These are phyloP conservation scores for Spea bombifrons DNA, from an alignment of 2,113 vertebrate species.

Conservation along the genomic window DNA sequence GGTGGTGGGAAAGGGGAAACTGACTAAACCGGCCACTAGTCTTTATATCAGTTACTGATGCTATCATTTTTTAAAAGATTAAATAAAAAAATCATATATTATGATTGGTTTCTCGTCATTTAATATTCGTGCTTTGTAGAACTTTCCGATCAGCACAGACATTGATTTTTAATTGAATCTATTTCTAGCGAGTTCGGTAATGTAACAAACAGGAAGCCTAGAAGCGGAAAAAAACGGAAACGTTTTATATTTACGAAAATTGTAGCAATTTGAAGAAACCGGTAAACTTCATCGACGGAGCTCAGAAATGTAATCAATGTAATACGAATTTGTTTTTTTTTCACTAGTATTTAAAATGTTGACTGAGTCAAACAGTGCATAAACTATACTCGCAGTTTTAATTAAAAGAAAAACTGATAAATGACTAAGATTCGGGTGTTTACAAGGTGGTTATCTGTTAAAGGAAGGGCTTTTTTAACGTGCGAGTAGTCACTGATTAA, in stretches of 20 bases:
- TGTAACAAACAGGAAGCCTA: neutral
- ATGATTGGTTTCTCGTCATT: no score
- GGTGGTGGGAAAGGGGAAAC: no score
- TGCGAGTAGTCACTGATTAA: conserved; percentile 59
- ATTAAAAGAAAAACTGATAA: conserved; percentile 65
- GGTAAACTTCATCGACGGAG: conserved; percentile 56
- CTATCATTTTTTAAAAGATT: no score
- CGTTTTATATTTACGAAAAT: conserved; percentile 45
- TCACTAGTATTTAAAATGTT: conserved; percentile 56
- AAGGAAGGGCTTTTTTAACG: conserved; percentile 50
- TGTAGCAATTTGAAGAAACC: conserved; percentile 41
- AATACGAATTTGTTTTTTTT: conserved; percentile 55
- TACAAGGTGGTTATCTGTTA: conserved; percentile 57
- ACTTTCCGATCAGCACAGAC: neutral
- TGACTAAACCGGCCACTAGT: no score
- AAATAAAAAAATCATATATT: no score
- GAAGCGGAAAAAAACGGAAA: neutral
- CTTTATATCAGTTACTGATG: no score
- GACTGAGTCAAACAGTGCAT: conserved; percentile 59
- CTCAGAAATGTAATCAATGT: conserved; percentile 54
- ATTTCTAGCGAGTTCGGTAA: conserved; percentile 2
- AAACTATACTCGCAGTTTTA: conserved; percentile 58
- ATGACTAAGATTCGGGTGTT: conserved; percentile 57
- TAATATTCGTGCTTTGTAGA: neutral
- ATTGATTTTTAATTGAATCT: neutral